Evolutionary conservation across 2,113 vertebrate genomes (phyloP), one percentile per base, ranked within the genome.

Genomic region (Probosciger aterrimus): DNA sequence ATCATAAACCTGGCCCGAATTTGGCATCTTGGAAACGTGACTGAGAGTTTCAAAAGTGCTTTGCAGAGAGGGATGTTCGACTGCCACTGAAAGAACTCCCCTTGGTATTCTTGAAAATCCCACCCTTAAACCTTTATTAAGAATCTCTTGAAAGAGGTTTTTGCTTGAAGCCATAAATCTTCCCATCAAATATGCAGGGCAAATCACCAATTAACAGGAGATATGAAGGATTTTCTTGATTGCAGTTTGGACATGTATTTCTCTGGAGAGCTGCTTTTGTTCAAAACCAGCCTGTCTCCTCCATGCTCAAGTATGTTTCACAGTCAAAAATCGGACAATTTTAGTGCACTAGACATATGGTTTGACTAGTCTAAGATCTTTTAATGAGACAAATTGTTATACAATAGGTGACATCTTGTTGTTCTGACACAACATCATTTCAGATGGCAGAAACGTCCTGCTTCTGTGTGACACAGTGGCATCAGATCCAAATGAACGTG

Each of bases 231-330:
- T 96, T 95, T 93, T 82, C 77, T 77, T 86, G 86, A 87, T 78
- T 94, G 91, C 76, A 79, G 16, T 95, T 90, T 69, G 88, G 93
- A 95, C 86, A 82, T 69, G 74, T 57, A 76, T 93, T 96, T 92
- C 96, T 94, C 93, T 79, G 69, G 93, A 96, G 95, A 94, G 27
- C 62, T 82, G 69, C 80, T 92, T 94, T 93, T 96, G 88, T 93
- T 94, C 76, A 82, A 57, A 86, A 68, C 18, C 74, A 88, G 76
- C 37, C 74, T 31, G n/a, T 37, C 80, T 86, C 52, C 33, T 78
- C 86, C 67, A 59, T 19, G 24, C 82, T 73, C 84, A 31, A 93
- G 27, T 12, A 11, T 44, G 74, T 79, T 68, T 71, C 69, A 64
- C 22, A 60, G 7, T 25, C 5, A 4, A 81, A 90, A 84, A 8